Evolutionary conservation across 2,113 vertebrate genomes (phyloP).

Genomic region (Saimiri boliviensis): DNA sequence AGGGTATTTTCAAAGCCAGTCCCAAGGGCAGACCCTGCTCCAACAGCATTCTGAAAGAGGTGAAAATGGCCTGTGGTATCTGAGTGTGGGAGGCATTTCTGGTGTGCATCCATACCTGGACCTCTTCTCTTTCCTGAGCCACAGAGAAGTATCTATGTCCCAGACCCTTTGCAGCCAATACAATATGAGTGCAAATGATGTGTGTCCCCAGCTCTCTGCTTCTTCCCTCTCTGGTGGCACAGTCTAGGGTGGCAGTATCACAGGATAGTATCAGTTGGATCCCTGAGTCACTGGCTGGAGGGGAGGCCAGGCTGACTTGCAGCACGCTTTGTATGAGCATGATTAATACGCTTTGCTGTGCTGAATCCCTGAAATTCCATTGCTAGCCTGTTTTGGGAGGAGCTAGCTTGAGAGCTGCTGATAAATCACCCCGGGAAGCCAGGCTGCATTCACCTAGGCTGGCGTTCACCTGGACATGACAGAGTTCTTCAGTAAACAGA

Average conservation of each 20-base stretch:
- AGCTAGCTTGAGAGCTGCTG: not conserved
- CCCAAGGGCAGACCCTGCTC: too few relatives aligned
- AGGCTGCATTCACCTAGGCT: rapidly evolving
- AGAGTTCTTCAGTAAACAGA: rapidly evolving
- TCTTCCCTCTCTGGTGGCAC: not conserved
- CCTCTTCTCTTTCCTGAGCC: not conserved
- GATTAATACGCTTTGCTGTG: rapidly evolving
- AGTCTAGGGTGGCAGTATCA: rapidly evolving
- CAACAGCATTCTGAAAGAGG: rapidly evolving
- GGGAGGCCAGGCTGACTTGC: not conserved
- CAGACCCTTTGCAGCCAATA: not conserved
- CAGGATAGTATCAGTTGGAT: not conserved
- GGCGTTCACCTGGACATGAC: rapidly evolving
- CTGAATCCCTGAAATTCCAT: not conserved
- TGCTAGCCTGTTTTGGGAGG: too few relatives aligned
- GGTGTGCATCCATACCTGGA: rapidly evolving
- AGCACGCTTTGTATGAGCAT: rapidly evolving
- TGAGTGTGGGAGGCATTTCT: too few relatives aligned
- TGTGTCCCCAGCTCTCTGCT: not conserved
- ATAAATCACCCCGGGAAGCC: not conserved
- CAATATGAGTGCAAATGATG: rapidly evolving
- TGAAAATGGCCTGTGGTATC: rapidly evolving
- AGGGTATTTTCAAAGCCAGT: not conserved
- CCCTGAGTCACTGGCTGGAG: not conserved
- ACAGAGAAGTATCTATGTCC: too few relatives aligned